A percentile compares a stretch with the other conserved stretches of the same genome.
These are phyloP conservation scores for Oophaga pumilio DNA, from an alignment of 2,113 vertebrate species.

Conservation along the genomic window DNA sequence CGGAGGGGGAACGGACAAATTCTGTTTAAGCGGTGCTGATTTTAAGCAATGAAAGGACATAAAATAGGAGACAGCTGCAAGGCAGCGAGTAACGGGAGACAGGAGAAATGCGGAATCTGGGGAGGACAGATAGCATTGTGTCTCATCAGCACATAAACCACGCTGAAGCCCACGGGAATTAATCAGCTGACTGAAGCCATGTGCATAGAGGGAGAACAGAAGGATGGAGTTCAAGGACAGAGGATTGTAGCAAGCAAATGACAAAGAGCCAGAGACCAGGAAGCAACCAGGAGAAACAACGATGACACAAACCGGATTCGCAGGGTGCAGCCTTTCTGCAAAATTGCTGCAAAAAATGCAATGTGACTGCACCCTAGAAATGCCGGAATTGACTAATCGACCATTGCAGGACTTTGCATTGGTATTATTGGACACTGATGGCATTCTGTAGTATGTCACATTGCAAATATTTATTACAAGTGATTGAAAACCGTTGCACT, in stretches of 20 bases:
- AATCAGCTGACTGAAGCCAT: constrained; percentile 1
- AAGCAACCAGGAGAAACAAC: not conserved
- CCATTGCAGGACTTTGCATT: no score
- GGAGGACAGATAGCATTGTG: constrained; percentile 19
- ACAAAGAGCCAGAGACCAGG: not conserved
- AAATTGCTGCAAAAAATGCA: no score
- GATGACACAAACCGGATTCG: not conserved
- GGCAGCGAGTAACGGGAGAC: not conserved
- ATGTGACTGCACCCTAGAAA: no score
- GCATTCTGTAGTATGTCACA: no score
- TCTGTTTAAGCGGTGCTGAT: constrained; percentile 12
- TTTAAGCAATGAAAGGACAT: constrained; percentile 11
- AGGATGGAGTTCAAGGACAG: constrained; percentile 17
- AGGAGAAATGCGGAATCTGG: not conserved
- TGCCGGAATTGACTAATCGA: no score
- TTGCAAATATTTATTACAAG: no score
- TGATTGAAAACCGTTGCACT: no score
- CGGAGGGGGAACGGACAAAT: not conserved
- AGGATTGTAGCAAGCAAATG: not conserved
- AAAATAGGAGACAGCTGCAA: constrained; percentile 10
- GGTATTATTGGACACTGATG: no score
- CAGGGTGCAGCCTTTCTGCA: no score
- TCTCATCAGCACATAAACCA: constrained; percentile 11
- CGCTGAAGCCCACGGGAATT: not conserved
- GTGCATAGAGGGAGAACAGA: constrained; percentile 8